A percentile compares a stretch with the other conserved stretches of the same genome.
phyloP scores from a whole-genome alignment of 35 echinoderm and acorn worm species.

The Apostichopus parvimensis region DNA sequence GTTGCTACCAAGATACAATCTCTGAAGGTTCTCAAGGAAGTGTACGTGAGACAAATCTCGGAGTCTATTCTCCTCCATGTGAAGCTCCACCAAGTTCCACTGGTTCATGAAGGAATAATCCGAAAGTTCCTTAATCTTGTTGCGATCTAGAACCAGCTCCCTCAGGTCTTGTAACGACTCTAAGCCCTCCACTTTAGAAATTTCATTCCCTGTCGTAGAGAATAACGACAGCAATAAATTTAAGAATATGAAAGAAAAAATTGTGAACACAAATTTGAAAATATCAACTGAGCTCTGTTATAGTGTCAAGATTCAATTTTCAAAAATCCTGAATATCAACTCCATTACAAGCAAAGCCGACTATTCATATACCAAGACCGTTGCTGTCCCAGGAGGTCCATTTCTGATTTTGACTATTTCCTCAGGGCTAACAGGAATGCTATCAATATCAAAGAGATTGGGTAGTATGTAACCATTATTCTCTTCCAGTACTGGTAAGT shows the following conservation, averaged over 20 bases:
- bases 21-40: constrained; percentile 91
- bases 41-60: constrained; percentile 85
- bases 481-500: too few relatives aligned
- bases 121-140: constrained; percentile 86
- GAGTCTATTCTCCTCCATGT: constrained; percentile 95
- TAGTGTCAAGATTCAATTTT: background rate
- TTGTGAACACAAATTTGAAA: too few relatives aligned
- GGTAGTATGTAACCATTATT: too few relatives aligned
- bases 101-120: constrained; percentile 97
- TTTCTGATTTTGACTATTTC: too few relatives aligned
- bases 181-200: constrained; percentile 88
- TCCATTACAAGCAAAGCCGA: too few relatives aligned
- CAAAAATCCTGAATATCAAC: background rate
- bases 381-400: too few relatives aligned
- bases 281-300: background rate
- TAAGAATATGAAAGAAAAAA: too few relatives aligned
- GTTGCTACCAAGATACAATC: constrained; percentile 94
- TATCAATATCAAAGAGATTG: too few relatives aligned
- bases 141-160: constrained; percentile 91
- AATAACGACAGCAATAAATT: too few relatives aligned
- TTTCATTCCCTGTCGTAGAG: constrained; percentile 71
- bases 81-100: constrained; percentile 98
- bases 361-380: too few relatives aligned
- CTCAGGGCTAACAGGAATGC: too few relatives aligned
- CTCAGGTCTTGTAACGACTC: constrained; percentile 92